A percentile compares a stretch with the other conserved stretches of the same genome.
phyloP scores from a whole-genome alignment of 2,888 invertebrate species.

The Eurois occulta region DNA sequence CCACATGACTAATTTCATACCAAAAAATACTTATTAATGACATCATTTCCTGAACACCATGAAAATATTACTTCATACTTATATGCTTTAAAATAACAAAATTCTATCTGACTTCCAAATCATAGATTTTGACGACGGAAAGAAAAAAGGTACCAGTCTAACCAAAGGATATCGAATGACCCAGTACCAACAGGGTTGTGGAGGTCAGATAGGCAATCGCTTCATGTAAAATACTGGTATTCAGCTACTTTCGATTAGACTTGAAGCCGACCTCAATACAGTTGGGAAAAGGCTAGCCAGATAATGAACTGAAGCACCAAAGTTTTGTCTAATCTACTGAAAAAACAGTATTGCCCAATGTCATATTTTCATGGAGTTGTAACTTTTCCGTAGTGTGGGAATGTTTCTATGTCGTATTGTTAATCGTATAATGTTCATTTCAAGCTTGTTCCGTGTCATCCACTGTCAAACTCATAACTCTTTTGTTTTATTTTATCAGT shows the following conservation, averaged over 20 bases:
- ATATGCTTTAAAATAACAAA: neutral
- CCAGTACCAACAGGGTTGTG: neutral
- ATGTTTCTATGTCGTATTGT: slow-evolving; percentile 55
- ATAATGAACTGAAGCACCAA: neutral
- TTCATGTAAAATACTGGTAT: neutral
- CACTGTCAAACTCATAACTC: slow-evolving; percentile 77
- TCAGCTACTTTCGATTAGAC: neutral
- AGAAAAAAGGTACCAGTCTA: neutral
- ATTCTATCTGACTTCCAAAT: neutral
- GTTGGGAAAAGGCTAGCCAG: neutral
- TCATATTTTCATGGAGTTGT: slow-evolving; percentile 12
- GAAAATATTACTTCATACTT: slow-evolving; percentile 8
- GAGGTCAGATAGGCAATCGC: neutral
- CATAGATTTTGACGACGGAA: neutral
- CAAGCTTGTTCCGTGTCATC: slow-evolving; percentile 81
- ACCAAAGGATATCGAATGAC: neutral
- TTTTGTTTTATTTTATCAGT: slow-evolving; percentile 81
- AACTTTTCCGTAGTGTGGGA: slow-evolving; percentile 60
- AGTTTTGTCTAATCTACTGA: too few species aligned
- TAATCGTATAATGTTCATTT: slow-evolving; percentile 69
- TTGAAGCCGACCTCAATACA: neutral
- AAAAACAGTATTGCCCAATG: neutral
- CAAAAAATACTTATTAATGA: slow-evolving; percentile 13
- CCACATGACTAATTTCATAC: slow-evolving; percentile 54
- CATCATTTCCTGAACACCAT: slow-evolving; percentile 6